Conservation (phyloP, 2,113 vertebrate species). For the Bubo scandiacus region DNA sequence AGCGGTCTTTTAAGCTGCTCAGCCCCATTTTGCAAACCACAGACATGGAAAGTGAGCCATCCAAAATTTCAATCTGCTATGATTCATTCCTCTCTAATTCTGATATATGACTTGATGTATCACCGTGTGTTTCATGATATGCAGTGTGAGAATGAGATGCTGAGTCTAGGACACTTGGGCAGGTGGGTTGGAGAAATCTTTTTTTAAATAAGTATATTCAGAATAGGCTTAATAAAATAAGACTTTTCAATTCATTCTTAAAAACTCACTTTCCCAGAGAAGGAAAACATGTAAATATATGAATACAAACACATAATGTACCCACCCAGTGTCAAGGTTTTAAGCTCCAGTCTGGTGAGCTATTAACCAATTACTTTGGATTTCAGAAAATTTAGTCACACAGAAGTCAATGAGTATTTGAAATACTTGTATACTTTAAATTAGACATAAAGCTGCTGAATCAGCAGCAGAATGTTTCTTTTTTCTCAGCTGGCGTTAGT, state of each 20-base stretch:
- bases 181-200: not conserved
- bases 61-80: not conserved
- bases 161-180: not conserved
- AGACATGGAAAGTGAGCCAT: not conserved
- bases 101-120: not conserved
- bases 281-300: not conserved
- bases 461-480: not conserved
- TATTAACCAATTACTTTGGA: not conserved
- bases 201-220: not conserved
- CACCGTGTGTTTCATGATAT: not conserved
- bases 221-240: not conserved
- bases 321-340: not conserved
- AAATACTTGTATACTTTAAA: not conserved
- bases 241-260: not conserved
- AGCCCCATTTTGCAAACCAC: not conserved
- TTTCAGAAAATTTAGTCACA: not conserved
- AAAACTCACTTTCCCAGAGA: not conserved
- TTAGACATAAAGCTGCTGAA: not conserved
- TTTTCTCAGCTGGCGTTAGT: not conserved
- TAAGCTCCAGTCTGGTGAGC: not conserved
- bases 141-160: not conserved
- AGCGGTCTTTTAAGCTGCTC: not conserved
- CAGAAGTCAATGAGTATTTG: not conserved
- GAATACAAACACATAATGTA: not conserved
- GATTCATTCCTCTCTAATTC: conserved; percentile 14